Percentiles rank a stretch among this genome's conserved stretches.
Evolutionary conservation across 2,888 invertebrate genomes (phyloP).

Genomic region (Agrochola circellaris): DNA sequence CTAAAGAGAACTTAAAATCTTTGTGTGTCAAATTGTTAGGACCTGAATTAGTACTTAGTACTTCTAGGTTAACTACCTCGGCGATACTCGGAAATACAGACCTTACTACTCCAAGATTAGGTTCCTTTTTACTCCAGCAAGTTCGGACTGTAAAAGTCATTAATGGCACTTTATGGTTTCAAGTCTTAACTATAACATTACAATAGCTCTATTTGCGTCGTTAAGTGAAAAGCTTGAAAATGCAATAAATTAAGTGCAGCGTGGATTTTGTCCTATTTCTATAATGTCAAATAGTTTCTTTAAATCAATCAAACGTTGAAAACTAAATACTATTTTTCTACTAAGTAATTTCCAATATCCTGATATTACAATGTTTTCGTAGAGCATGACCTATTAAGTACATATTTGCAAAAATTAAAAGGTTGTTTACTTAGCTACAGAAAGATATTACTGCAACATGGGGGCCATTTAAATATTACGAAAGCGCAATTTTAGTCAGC

Average conservation of each 20-base stretch:
- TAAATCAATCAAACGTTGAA: neutral
- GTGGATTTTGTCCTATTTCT: conserved; percentile 11
- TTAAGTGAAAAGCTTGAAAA: conserved; percentile 33
- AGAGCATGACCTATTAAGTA: neutral
- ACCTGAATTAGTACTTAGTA: conserved; percentile 45
- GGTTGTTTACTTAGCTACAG: neutral
- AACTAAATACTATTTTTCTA: too few species aligned
- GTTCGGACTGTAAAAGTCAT: conserved; percentile 13
- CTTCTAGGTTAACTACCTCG: conserved; percentile 45
- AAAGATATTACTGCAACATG: neutral
- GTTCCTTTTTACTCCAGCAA: conserved; percentile 11
- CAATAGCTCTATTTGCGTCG: conserved; percentile 27
- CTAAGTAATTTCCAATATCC: neutral
- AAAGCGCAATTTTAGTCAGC: too few species aligned
- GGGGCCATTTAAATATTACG: too few species aligned
- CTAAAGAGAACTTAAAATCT: conserved; percentile 33
- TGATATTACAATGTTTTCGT: neutral
- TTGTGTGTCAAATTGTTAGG: conserved; percentile 33
- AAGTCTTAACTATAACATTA: conserved; percentile 33
- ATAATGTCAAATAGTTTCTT: neutral
- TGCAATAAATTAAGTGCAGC: conserved; percentile 26
- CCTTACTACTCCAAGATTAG: neutral
- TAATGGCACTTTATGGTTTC: conserved; percentile 31
- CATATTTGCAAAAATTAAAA: neutral
- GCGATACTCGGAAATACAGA: conserved; percentile 2